Evolutionary conservation across 2,113 vertebrate species (phyloP).

Genomic region (Eudyptes chrysolophus): DNA sequence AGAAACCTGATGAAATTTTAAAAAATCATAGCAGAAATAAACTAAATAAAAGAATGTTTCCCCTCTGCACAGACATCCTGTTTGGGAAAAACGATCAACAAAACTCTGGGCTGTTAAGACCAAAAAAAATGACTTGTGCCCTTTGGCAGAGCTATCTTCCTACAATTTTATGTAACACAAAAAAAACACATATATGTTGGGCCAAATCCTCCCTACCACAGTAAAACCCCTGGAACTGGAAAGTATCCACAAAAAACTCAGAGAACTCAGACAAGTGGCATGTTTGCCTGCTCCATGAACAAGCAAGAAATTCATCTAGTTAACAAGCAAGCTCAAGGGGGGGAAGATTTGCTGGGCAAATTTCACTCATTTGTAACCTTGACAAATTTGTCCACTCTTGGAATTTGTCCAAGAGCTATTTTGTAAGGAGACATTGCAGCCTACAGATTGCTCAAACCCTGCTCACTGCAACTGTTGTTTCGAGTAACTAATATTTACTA

Average conservation of each 20-base stretch:
- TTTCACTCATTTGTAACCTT: constrained; percentile 1
- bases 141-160: neutral
- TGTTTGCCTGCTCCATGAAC: constrained; percentile 15
- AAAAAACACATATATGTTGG: neutral
- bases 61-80: neutral
- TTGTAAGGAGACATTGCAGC: neutral
- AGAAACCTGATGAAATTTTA: neutral
- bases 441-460: neutral
- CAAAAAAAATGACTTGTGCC: neutral
- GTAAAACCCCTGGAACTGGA: constrained; percentile 35
- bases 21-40: neutral
- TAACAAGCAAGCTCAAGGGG: neutral
- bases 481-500: neutral
- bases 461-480: neutral
- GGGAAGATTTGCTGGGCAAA: neutral
- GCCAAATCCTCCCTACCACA: neutral
- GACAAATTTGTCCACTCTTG: neutral
- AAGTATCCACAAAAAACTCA: constrained; percentile 18
- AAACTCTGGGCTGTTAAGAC: neutral
- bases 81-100: neutral
- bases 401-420: neutral
- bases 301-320: constrained; percentile 37
- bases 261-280: neutral
- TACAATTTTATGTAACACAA: constrained; percentile 25
- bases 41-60: neutral